Evolutionary conservation across 2,113 vertebrate genomes (phyloP).

Genomic region (Hippocampus guttulatus): DNA sequence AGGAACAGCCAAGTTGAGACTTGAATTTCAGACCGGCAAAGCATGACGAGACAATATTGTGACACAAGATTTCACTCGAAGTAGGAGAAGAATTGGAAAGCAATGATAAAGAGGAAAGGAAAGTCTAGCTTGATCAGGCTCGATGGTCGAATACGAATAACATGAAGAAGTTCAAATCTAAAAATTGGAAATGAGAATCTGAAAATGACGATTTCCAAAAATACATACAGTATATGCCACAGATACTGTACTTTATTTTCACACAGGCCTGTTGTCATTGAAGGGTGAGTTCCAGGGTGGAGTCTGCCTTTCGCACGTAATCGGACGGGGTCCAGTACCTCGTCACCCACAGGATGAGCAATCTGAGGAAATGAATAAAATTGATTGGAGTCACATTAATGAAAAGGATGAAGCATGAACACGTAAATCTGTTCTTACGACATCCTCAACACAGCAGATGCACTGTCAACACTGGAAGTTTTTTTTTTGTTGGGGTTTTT

Average conservation of each 20-base stretch:
- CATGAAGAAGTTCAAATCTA: no score
- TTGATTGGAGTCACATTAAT: no score
- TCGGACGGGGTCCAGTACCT: no score
- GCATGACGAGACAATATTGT: background rate
- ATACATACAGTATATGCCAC: slow-evolving; percentile 4
- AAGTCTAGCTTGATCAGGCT: background rate
- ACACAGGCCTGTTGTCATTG: no score
- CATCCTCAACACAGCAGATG: slow-evolving; percentile 14
- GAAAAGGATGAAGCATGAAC: background rate
- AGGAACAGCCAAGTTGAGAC: slow-evolving; percentile 19
- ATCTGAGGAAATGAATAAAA: no score
- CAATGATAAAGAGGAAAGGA: background rate
- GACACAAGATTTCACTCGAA: slow-evolving; percentile 15
- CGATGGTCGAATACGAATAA: background rate
- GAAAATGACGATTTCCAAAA: background rate
- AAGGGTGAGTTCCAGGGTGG: no score
- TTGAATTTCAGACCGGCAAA: background rate
- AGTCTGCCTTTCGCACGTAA: no score
- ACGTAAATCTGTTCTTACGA: slow-evolving; percentile 32
- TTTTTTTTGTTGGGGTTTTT: slow-evolving; percentile 5
- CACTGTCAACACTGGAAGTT: background rate
- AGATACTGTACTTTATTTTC: no score
- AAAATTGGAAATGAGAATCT: no score
- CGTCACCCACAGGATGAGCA: no score
- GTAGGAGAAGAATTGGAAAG: background rate